Percentiles rank a stretch among this genome's conserved stretches.
Conservation (phyloP, 2,797 vertebrate species). For the Sebastes vulpes region DNA sequence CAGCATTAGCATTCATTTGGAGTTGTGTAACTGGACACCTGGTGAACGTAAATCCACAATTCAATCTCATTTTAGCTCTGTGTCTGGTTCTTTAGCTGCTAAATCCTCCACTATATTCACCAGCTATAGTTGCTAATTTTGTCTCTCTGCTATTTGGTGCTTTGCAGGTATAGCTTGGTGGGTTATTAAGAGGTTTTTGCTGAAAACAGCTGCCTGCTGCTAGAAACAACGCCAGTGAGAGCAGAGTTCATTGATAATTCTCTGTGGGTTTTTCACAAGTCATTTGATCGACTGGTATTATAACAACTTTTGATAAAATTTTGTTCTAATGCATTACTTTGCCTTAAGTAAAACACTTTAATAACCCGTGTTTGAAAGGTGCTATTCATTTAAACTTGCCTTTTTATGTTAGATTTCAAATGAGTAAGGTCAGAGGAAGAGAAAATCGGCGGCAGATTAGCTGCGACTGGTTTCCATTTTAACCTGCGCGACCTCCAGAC, state of each 20-base stretch:
- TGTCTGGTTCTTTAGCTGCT: not conserved
- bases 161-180: not conserved
- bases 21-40: not conserved
- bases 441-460: conserved; percentile 46
- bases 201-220: not conserved
- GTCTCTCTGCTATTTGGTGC: not conserved
- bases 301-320: not conserved
- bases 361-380: not conserved
- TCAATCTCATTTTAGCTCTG: not conserved
- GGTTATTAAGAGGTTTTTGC: not conserved
- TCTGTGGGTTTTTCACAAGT: not conserved
- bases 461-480: conserved; percentile 46
- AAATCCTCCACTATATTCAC: not conserved
- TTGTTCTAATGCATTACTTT: not conserved
- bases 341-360: not conserved
- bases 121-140: not conserved
- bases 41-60: not conserved
- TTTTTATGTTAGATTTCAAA: not conserved
- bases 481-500: conserved; percentile 58
- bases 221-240: not conserved
- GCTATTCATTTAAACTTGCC: not conserved
- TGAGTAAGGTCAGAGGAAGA: conserved; percentile 13
- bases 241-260: not conserved
- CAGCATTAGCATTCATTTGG: not conserved
- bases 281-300: not conserved